Conservation (phyloP, 1,140 invertebrate species). For the Scaptomyza montana region DNA sequence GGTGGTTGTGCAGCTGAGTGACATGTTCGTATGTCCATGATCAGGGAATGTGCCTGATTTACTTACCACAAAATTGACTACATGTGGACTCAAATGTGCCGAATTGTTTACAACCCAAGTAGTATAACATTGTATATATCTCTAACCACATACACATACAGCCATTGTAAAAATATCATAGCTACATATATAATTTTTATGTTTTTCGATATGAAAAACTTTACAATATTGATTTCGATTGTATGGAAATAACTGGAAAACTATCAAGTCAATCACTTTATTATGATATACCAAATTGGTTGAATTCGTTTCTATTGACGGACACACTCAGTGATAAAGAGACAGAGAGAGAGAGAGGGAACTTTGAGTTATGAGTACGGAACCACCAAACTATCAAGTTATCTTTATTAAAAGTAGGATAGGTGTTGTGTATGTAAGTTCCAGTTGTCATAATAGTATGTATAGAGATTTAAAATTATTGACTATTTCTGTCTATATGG, state of each 20-base stretch:
- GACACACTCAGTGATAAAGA: background rate
- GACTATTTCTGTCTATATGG: background rate
- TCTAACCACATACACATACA: slow-evolving; percentile 22
- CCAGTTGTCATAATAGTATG: slow-evolving; percentile 1
- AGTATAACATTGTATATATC: background rate
- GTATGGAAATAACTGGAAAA: too few relatives aligned
- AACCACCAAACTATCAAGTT: background rate
- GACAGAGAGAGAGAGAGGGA: too few relatives aligned
- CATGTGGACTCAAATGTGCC: slow-evolving; percentile 5
- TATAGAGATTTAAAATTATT: background rate
- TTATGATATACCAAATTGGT: too few relatives aligned
- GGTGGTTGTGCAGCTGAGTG: slow-evolving; percentile 15
- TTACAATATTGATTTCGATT: too few relatives aligned
- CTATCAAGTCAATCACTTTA: too few relatives aligned
- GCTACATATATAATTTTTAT: background rate
- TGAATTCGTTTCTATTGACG: background rate
- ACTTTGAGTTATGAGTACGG: background rate
- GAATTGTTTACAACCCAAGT: slow-evolving; percentile 9
- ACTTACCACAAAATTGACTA: slow-evolving; percentile 33
- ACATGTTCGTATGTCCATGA: slow-evolving; percentile 30
- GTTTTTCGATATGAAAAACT: background rate
- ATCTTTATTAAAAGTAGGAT: background rate
- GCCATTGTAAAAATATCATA: slow-evolving; percentile 4
- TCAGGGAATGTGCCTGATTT: slow-evolving; percentile 17
- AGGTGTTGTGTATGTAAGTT: background rate